phyloP scores from a whole-genome alignment of 2,888 invertebrate genomes.

The Leptinotarsa peninsularis region DNA sequence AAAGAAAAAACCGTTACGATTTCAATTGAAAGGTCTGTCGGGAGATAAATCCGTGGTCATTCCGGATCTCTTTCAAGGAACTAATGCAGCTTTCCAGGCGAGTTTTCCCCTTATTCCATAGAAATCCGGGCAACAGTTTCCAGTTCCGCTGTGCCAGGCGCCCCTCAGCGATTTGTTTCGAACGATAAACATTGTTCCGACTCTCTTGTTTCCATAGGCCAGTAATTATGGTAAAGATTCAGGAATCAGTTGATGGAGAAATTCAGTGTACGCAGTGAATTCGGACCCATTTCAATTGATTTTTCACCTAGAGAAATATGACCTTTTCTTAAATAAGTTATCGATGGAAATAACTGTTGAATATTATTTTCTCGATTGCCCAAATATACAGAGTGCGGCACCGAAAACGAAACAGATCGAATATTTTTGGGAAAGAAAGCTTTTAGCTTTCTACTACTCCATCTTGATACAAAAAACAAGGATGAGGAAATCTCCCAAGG shows the following conservation, averaged over 20 bases:
- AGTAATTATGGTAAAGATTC: constrained; percentile 1
- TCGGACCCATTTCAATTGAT: too few relatives aligned
- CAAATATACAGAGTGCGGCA: too few relatives aligned
- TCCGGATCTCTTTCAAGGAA: constrained; percentile 53
- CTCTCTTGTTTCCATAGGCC: constrained; percentile 53
- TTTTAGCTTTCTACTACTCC: too few relatives aligned
- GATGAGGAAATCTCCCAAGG: too few relatives aligned
- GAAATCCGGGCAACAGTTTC: constrained; percentile 35
- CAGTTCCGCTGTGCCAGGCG: constrained; percentile 54
- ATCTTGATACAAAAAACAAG: too few relatives aligned
- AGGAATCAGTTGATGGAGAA: not conserved
- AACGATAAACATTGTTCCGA: constrained; percentile 62
- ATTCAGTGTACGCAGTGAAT: not conserved
- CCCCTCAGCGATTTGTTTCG: constrained; percentile 64
- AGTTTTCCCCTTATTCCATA: constrained; percentile 48
- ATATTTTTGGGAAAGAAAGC: too few relatives aligned
- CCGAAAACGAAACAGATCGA: too few relatives aligned
- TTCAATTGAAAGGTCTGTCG: constrained; percentile 43
- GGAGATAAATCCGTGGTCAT: constrained; percentile 56
- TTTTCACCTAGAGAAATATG: too few relatives aligned
- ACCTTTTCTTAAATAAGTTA: too few relatives aligned
- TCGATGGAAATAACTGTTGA: too few relatives aligned
- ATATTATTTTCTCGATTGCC: too few relatives aligned
- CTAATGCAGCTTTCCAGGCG: constrained; percentile 46
- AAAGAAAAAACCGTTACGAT: constrained; percentile 35